Evolutionary conservation across 2,888 invertebrate genomes (phyloP).

Genomic region (Deilephila porcellus): DNA sequence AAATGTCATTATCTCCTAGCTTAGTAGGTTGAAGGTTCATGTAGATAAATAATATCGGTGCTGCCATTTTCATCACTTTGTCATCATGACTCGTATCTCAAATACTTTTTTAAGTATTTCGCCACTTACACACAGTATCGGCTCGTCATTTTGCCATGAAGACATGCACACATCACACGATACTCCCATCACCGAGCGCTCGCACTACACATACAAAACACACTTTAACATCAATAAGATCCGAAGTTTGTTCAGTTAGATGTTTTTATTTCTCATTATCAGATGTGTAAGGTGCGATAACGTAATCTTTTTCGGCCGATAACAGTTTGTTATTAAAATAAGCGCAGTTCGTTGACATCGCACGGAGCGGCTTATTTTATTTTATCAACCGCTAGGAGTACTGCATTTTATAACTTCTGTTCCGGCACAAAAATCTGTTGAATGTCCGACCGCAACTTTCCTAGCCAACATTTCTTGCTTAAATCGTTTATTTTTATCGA

Average conservation of each 20-base stretch:
- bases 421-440: slow-evolving; percentile 3
- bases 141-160: too few species aligned
- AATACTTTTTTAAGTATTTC: too few species aligned
- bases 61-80: too few species aligned
- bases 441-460: slow-evolving; percentile 5
- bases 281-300: slow-evolving; percentile 6
- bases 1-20: too few species aligned
- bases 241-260: slow-evolving; percentile 9
- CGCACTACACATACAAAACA: background rate
- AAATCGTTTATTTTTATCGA: slow-evolving; percentile 6
- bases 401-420: slow-evolving; percentile 4
- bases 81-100: too few species aligned
- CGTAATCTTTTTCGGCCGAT: slow-evolving; percentile 18
- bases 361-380: background rate
- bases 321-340: slow-evolving; percentile 15
- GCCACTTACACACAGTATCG: too few species aligned
- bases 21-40: too few species aligned
- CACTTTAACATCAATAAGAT: background rate
- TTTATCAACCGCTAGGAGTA: slow-evolving; percentile 3
- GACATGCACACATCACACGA: too few species aligned
- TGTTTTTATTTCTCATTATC: background rate
- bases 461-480: slow-evolving; percentile 1
- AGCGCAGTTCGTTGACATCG: slow-evolving; percentile 22
- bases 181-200: background rate
- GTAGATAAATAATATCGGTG: too few species aligned